Conservation (phyloP, 2,113 vertebrate species). For the Cheilinus undulatus region DNA sequence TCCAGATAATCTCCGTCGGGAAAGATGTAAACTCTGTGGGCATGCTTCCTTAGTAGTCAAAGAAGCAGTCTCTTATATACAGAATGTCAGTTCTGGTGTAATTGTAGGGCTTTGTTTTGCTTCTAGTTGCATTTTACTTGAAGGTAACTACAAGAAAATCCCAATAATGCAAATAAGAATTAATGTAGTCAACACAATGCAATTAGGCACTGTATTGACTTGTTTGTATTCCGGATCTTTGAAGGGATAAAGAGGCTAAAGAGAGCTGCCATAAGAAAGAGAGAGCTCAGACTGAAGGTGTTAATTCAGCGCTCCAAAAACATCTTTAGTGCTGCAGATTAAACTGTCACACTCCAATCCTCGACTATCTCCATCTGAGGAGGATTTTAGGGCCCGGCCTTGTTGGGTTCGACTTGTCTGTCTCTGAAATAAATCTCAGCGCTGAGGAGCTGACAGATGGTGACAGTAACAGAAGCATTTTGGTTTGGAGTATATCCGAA, state of each 20-base stretch:
- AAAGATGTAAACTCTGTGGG: too few relatives aligned
- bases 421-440: constrained; percentile 51
- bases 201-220: background rate
- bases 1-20: too few relatives aligned
- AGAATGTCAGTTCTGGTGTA: too few relatives aligned
- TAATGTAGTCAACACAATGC: background rate
- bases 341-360: constrained; percentile 36
- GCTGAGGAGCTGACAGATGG: constrained; percentile 62
- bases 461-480: constrained; percentile 63
- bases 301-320: constrained; percentile 33
- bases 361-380: constrained; percentile 37
- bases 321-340: constrained; percentile 44
- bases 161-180: background rate
- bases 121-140: too few relatives aligned
- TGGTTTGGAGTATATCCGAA: constrained; percentile 63
- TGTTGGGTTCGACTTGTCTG: constrained; percentile 54
- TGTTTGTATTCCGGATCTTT: background rate
- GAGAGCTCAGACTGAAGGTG: constrained; percentile 13
- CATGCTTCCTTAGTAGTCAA: too few relatives aligned
- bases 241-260: background rate
- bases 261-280: background rate
- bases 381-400: constrained; percentile 48
- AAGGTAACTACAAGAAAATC: background rate
- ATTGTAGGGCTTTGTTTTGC: too few relatives aligned
- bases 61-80: too few relatives aligned